A percentile compares a stretch with the other conserved stretches of the same genome.
These are phyloP conservation scores for Bombus polaris DNA, from an alignment of 1,140 invertebrate species.

Conservation along the genomic window DNA sequence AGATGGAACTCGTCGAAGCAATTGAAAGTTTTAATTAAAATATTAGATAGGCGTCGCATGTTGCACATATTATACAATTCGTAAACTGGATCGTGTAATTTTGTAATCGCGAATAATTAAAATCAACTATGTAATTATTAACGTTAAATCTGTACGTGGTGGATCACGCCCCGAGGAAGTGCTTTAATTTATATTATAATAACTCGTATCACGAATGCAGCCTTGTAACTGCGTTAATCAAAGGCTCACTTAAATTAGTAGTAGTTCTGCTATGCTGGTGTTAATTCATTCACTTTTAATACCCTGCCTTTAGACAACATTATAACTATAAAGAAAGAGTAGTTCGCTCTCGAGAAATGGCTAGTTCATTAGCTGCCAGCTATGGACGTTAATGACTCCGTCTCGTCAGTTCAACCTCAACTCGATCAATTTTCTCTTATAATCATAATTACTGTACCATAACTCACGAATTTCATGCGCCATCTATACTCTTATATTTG, in stretches of 20 bases:
- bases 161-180: not conserved
- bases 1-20: not conserved
- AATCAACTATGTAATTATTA: not conserved
- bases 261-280: not conserved
- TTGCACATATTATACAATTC: not conserved
- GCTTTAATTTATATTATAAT: not conserved
- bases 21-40: not conserved
- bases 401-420: not conserved
- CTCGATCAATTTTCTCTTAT: conserved; percentile 6
- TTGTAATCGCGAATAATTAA: not conserved
- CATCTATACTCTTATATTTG: not conserved
- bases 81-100: not conserved
- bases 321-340: not conserved
- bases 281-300: conserved; percentile 8
- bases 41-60: not conserved
- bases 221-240: not conserved
- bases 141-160: not conserved
- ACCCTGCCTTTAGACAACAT: not conserved
- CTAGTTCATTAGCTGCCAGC: not conserved
- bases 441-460: not conserved
- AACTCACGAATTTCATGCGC: not conserved
- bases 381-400: conserved; percentile 4
- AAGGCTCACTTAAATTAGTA: not conserved
- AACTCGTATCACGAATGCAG: not conserved
- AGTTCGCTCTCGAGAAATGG: not conserved